Base-by-base conservation (phyloP, 2,888 invertebrate genomes). In the Drosophila seclusa region DNA sequence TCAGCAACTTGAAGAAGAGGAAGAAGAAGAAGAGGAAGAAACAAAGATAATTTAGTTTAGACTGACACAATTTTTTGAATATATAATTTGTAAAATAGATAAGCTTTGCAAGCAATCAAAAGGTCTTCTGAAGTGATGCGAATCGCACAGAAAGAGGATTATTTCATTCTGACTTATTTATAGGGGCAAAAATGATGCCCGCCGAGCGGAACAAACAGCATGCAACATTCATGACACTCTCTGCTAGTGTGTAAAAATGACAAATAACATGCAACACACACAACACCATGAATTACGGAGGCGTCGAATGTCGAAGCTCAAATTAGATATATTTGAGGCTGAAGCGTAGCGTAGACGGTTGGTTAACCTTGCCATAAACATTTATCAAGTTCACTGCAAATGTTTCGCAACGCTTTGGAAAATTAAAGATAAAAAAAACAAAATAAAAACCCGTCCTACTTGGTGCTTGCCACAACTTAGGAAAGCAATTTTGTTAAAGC, bases 251-350 rank as follows among this genome's bases (percentile, higher is more conserved):
- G 53, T 42, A 2, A 16, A 48, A 64, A 48, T 71, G 24, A 55
- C 21, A 52, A 67, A 61, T 67, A 67, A 76, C 80, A 53, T 68
- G 61, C 71, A 78, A 78, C 58, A 64, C 62, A 45, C 16, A 45
- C 24, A 45, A 21, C 11, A 59, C 38, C 64, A 57, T 36, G 60
- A 49, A 45, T 71, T 71, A 66, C 59, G 87, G 82, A 76, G 90
- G 90, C 87, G 90, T 88, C 64, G 82, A 80, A 86, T 80, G 79
- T 75, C 49, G 54, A 34, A 58, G 57, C 74, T 64, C 50, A 42
- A 68, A 68, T 69, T 68, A 63, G 67, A 70, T 53, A 59, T 61
- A 68, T 73, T 59, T 63, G 63, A 68, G 69, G 66, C 61, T 60
- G 50, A 40, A 29, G 13, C 48, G 31, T 36, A n/a, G 52, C 29